Base-by-base conservation (phyloP, 2,113 vertebrate genomes). In the Chrysemys picta region DNA sequence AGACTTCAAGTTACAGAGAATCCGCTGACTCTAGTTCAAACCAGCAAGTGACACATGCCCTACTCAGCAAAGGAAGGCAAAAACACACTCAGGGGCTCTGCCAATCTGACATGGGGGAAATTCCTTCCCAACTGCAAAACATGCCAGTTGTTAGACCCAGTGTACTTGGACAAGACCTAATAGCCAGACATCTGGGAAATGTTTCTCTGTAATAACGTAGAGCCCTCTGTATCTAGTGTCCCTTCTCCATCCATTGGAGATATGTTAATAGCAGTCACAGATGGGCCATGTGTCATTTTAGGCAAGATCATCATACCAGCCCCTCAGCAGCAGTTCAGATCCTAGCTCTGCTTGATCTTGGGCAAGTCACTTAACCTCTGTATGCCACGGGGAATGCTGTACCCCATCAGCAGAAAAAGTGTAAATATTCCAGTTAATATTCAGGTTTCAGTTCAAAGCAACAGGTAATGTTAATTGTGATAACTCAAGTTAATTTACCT, bases 401-500 rank as follows among this genome's bases (percentile, higher is more conserved):
- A 54, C 53, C 8, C 53, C 21, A 22, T 54, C 53, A 54, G 21
- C 8, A 1, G 53, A 54, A 54, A 54, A 54, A 57, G 31, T 35
- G 2, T 52, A 94, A 92, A 49, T 91, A 56, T 31, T 85, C 52
- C 38, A 42, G 27, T 85, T 80, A 86, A 89, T 0, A 89, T 24
- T 9, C 29, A 89, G 31, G 22, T 19, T 92, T 47, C 79, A 49
- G 93, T 96, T 11, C 53, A 94, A 80, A 52, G 29, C 8, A 89
- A 89, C 47, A n/a, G 1, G 80, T 0, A 79, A 8, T 38, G 42
- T 92, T 91, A 84, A 87, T 91, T 17, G 78, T 38, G 84, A n/a
- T 75, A 89, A 17, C 91, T 93, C 85, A 95, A 91, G 78, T 49
- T 86, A 96, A 94, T 62, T 31, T 93, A 45, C 57, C 92, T 56